Evolutionary conservation across 2,113 vertebrate species (phyloP).

Genomic region (Megalops atlanticus): DNA sequence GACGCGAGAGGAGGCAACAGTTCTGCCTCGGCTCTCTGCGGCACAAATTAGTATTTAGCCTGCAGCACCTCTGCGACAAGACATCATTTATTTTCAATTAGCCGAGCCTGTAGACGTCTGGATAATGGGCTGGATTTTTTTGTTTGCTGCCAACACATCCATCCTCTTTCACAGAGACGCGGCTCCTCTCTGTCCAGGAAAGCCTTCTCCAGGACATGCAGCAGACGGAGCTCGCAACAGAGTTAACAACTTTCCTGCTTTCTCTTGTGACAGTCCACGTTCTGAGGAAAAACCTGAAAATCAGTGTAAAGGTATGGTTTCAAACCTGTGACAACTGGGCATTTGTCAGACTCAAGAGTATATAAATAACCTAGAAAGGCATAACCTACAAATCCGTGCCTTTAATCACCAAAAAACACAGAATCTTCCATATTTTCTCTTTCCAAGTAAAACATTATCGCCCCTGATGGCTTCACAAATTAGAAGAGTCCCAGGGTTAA

Average conservation of each 20-base stretch:
- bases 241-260: too few species aligned
- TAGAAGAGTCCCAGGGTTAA: conserved; percentile 27
- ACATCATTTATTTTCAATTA: conserved; percentile 71
- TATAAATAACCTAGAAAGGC: too few species aligned
- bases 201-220: conserved; percentile 23
- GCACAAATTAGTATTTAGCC: conserved; percentile 69
- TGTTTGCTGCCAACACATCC: conserved; percentile 50
- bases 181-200: conserved; percentile 31
- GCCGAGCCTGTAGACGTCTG: conserved; percentile 53
- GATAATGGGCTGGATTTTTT: conserved; percentile 53
- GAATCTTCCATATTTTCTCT: neutral
- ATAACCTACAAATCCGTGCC: too few species aligned
- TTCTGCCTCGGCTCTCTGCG: conserved; percentile 44
- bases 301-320: too few species aligned
- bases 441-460: neutral
- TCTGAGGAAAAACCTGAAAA: too few species aligned
- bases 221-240: too few species aligned
- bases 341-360: too few species aligned
- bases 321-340: too few species aligned
- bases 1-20: neutral
- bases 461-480: conserved; percentile 43
- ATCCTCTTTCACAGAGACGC: conserved; percentile 36
- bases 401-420: too few species aligned
- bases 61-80: conserved; percentile 66
- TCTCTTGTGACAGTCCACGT: too few species aligned